Conservation (phyloP, 2,113 vertebrate genomes). For the Grammomys surdaster region DNA sequence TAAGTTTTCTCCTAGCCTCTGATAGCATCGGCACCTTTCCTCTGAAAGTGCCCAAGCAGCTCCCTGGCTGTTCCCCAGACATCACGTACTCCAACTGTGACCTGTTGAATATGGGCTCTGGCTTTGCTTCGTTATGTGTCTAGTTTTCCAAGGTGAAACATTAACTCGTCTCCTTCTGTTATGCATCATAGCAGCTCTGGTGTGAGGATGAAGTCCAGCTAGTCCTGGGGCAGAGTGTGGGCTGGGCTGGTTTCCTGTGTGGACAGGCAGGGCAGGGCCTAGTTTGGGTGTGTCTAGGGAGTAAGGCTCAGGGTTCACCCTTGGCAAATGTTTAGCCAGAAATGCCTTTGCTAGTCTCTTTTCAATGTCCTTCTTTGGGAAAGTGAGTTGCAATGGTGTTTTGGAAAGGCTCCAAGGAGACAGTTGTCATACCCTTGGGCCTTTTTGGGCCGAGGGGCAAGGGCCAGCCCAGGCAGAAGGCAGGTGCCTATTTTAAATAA, state of each 20-base stretch:
- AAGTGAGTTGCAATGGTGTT: conserved; percentile 6
- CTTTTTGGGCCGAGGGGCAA: not conserved
- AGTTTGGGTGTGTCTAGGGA: conserved; percentile 58
- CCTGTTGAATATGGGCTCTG: conserved; percentile 45
- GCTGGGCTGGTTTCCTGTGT: conserved; percentile 60
- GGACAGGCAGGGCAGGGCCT: not conserved
- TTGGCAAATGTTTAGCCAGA: conserved; percentile 74
- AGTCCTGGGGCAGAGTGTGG: conserved; percentile 62
- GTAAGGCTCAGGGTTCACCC: conserved; percentile 66
- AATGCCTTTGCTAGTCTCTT: conserved; percentile 61
- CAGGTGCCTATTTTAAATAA: not conserved
- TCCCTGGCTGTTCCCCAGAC: not conserved
- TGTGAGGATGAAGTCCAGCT: conserved; percentile 83
- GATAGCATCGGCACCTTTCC: not conserved
- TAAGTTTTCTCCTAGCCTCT: not conserved
- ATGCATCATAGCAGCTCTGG: conserved; percentile 61
- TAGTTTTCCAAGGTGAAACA: conserved; percentile 81
- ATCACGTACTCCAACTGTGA: conserved; percentile 7
- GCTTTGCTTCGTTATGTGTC: not conserved
- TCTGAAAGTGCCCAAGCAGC: not conserved
- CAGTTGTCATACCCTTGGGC: not conserved
- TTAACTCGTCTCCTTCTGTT: conserved; percentile 80
- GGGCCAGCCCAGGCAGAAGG: not conserved
- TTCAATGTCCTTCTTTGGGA: conserved; percentile 61
- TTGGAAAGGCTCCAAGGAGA: conserved; percentile 2